Evolutionary conservation across 2,888 invertebrate genomes (phyloP).

Genomic region (Cryptus armator): DNA sequence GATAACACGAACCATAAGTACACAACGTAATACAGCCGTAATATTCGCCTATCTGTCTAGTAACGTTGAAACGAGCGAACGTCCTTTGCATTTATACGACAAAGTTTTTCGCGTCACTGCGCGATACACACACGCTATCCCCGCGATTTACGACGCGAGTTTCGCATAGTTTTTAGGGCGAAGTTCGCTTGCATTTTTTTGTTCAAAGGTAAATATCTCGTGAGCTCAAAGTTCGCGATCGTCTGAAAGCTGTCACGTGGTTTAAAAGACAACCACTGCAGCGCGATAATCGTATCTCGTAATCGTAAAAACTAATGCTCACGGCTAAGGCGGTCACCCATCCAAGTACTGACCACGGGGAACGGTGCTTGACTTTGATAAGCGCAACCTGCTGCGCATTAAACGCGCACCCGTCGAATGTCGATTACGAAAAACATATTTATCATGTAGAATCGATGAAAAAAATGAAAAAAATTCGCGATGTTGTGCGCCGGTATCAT

Average conservation of each 20-base stretch:
- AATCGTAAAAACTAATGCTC: no score
- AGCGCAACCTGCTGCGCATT: no score
- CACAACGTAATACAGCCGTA: slow-evolving; percentile 23
- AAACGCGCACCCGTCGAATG: no score
- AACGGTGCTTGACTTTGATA: no score
- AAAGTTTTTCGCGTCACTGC: slow-evolving; percentile 9
- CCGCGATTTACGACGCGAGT: slow-evolving; percentile 37
- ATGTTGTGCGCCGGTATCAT: neutral
- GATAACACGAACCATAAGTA: neutral
- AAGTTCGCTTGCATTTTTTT: neutral
- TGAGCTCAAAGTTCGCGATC: neutral
- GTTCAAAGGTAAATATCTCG: neutral
- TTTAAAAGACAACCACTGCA: neutral
- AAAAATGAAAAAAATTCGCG: neutral
- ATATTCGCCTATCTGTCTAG: slow-evolving; percentile 46
- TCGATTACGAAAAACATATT: no score
- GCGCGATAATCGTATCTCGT: neutral
- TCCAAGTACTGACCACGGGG: no score
- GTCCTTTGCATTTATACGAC: slow-evolving; percentile 65
- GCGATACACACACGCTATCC: slow-evolving; percentile 6
- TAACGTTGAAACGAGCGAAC: slow-evolving; percentile 44
- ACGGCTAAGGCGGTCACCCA: no score
- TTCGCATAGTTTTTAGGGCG: neutral
- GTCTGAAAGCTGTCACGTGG: neutral
- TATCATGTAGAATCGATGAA: no score